Conservation (phyloP, 2,797 vertebrate species). For the Paedocypris micromegethes region DNA sequence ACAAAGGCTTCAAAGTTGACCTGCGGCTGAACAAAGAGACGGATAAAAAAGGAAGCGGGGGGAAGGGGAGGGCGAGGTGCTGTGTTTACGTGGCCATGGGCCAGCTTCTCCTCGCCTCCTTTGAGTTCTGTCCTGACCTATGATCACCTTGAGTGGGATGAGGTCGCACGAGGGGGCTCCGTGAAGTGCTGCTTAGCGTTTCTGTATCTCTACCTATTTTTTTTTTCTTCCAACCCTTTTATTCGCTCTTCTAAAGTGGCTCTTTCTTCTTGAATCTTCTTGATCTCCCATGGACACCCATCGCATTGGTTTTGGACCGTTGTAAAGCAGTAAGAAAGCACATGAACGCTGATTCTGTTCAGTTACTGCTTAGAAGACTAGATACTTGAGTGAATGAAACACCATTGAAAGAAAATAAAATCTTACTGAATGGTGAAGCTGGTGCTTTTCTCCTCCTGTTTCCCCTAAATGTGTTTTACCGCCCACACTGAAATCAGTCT, state of each 20-base stretch:
- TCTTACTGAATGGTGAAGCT: too few species aligned
- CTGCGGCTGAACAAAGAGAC: conserved; percentile 41
- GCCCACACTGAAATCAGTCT: too few species aligned
- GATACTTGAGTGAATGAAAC: too few species aligned
- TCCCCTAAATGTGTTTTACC: too few species aligned
- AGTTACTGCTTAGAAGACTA: too few species aligned
- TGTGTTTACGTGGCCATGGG: conserved; percentile 42
- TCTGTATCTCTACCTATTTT: conserved; percentile 21
- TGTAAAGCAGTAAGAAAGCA: not conserved
- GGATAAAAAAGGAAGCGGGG: conserved; percentile 40
- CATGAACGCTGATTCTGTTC: too few species aligned
- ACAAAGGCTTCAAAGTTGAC: conserved; percentile 41
- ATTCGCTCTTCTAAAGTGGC: conserved; percentile 34
- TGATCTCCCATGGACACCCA: conserved; percentile 23
- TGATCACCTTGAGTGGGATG: conserved; percentile 34
- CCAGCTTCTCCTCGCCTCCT: conserved; percentile 36
- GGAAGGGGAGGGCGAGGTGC: conserved; percentile 1
- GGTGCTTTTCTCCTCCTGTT: too few species aligned
- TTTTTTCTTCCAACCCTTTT: conserved; percentile 19
- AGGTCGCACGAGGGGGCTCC: conserved; percentile 25
- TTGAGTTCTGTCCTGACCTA: conserved; percentile 38
- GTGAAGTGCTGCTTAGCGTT: conserved; percentile 37
- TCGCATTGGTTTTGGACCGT: conserved; percentile 27
- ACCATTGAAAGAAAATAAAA: too few species aligned
- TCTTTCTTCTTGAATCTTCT: conserved; percentile 29